Percentiles rank a stretch among this genome's conserved stretches.
Conservation (phyloP, 2,797 vertebrate genomes). For the Chaetodon trifasciatus region DNA sequence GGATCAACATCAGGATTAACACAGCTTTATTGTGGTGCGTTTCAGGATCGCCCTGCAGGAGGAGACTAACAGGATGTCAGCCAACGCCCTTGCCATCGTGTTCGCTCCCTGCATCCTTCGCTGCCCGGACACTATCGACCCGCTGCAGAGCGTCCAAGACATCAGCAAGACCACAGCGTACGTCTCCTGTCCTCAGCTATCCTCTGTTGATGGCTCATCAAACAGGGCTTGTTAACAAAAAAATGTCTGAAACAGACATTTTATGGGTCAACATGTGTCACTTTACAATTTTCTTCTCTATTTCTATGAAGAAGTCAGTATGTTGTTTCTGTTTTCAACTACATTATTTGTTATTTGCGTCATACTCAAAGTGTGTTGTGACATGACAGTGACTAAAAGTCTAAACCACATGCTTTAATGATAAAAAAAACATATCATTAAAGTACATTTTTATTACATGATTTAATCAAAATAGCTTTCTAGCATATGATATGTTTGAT, state of each 20-base stretch:
- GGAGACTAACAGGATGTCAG: conserved; percentile 98
- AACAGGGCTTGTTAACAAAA: neutral
- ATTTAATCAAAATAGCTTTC: too few relatives aligned
- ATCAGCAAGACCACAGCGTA: conserved; percentile 99
- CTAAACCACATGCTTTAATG: too few relatives aligned
- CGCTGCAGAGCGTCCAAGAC: conserved; percentile 96
- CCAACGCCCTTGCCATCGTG: conserved; percentile 97
- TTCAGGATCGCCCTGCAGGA: conserved; percentile 95
- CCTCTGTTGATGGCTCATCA: neutral
- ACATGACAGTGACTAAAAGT: too few relatives aligned
- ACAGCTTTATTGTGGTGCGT: conserved; percentile 15
- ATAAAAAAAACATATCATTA: too few relatives aligned
- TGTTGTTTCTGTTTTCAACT: conserved; percentile 7
- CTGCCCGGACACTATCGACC: conserved; percentile 95
- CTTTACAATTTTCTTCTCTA: neutral
- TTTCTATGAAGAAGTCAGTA: neutral
- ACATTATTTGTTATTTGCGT: too few relatives aligned
- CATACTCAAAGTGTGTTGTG: too few relatives aligned
- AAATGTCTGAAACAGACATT: neutral
- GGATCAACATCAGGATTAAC: conserved; percentile 28
- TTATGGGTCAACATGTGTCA: neutral
- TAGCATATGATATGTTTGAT: too few relatives aligned
- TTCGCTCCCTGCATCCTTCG: conserved; percentile 98
- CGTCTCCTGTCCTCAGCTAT: conserved; percentile 45
- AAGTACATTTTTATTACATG: too few relatives aligned